phyloP scores from a whole-genome alignment of 2,888 invertebrate genomes.

The Scaptomyza reducta region DNA sequence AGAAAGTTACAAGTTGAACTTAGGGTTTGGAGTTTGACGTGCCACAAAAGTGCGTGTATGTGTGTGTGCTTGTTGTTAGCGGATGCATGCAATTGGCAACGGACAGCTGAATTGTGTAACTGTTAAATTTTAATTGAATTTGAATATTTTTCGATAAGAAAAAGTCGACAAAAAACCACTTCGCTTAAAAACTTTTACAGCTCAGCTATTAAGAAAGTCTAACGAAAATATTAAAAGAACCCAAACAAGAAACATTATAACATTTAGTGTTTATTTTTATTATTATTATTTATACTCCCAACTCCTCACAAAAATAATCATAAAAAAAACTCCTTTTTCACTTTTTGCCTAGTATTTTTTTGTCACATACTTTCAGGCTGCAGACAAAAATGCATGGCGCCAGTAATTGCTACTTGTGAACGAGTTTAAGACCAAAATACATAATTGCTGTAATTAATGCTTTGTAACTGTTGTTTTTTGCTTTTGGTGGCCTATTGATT shows the following conservation, averaged over 20 bases:
- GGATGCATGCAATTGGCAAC: conserved; percentile 2
- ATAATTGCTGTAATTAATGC: conserved; percentile 32
- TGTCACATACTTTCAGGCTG: conserved; percentile 60
- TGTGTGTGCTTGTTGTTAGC: conserved; percentile 10
- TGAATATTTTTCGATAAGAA: not conserved
- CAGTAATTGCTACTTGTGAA: conserved; percentile 4
- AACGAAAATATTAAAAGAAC: too few relatives aligned
- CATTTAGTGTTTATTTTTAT: too few relatives aligned
- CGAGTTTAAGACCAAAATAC: conserved; percentile 19
- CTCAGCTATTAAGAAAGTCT: too few relatives aligned
- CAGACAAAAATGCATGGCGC: conserved; percentile 17
- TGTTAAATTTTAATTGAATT: conserved; percentile 1
- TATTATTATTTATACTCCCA: too few relatives aligned
- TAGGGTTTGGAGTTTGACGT: conserved; percentile 23
- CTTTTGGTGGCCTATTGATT: conserved; percentile 46
- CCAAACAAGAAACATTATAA: too few relatives aligned
- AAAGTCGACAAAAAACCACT: not conserved
- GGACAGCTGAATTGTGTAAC: conserved; percentile 5
- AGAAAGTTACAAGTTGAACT: conserved; percentile 32
- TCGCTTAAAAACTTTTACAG: too few relatives aligned
- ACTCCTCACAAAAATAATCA: too few relatives aligned
- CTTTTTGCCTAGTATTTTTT: not conserved
- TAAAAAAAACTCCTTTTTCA: not conserved
- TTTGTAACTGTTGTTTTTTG: conserved; percentile 12
- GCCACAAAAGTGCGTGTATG: conserved; percentile 10